These are phyloP conservation scores for Nothocercus julius DNA, from an alignment of 2,113 vertebrate genomes.

Conservation along the genomic window DNA sequence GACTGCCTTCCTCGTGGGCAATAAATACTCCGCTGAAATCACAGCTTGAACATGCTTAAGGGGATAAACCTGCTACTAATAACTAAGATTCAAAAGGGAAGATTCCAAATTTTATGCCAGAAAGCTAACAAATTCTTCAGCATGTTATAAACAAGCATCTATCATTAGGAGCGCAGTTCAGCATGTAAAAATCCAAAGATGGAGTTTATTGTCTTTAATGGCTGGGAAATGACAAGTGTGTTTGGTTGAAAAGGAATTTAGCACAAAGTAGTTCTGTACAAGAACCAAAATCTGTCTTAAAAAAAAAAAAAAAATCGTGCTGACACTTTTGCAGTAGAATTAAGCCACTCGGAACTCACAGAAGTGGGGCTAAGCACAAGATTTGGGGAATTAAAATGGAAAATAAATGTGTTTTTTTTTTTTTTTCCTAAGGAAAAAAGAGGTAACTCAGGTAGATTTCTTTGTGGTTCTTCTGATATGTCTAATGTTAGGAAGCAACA, in stretches of 20 bases:
- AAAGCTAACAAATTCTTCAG: constrained; percentile 63
- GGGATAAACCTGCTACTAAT: constrained; percentile 59
- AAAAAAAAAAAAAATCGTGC: constrained; percentile 44
- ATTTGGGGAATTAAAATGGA: constrained; percentile 49
- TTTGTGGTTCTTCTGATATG: background rate
- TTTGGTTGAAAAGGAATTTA: constrained; percentile 61
- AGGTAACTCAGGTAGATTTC: background rate
- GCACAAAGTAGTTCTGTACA: constrained; percentile 48
- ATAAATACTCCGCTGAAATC: constrained; percentile 47
- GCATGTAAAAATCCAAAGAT: constrained; percentile 62
- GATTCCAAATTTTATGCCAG: constrained; percentile 50
- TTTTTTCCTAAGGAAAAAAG: background rate
- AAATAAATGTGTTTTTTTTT: constrained; percentile 19
- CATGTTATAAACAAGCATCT: constrained; percentile 57
- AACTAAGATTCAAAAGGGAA: constrained; percentile 38
- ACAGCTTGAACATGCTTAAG: constrained; percentile 13
- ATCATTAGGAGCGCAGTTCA: constrained; percentile 46
- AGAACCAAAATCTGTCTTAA: constrained; percentile 43
- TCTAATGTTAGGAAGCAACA: fast-evolving
- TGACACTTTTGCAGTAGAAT: constrained; percentile 73
- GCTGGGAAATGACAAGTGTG: constrained; percentile 62
- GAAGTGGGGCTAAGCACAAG: constrained; percentile 67
- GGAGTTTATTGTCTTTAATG: constrained; percentile 67
- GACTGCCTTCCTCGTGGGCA: background rate
- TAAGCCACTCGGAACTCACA: constrained; percentile 66